Conservation (phyloP, 1,140 invertebrate genomes). For the Gryon sp. region DNA sequence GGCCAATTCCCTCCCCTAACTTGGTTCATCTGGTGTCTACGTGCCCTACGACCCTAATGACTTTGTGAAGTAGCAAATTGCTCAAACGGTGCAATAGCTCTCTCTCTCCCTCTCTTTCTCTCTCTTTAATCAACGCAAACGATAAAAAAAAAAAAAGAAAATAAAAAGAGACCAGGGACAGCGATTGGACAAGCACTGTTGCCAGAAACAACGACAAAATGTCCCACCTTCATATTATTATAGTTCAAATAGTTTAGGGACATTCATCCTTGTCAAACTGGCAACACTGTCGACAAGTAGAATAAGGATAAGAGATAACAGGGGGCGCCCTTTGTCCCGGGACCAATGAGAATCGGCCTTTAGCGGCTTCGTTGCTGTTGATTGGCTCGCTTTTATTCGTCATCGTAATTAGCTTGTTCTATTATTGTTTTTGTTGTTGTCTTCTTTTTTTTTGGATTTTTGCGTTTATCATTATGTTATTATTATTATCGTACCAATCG, state of each 20-base stretch:
- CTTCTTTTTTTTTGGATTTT: constrained; percentile 1
- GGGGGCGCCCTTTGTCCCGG: background rate
- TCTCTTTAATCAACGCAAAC: too few species aligned
- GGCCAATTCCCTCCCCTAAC: background rate
- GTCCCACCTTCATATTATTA: too few species aligned
- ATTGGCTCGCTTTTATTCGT: background rate
- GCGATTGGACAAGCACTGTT: too few species aligned
- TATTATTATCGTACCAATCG: constrained; percentile 28
- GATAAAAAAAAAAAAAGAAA: background rate
- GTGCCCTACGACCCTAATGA: constrained; percentile 41
- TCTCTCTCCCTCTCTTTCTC: too few species aligned
- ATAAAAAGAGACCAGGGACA: background rate
- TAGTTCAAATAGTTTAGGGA: too few species aligned
- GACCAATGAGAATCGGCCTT: background rate
- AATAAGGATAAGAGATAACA: too few species aligned
- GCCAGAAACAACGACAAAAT: too few species aligned
- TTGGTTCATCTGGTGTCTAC: constrained; percentile 36
- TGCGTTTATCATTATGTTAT: background rate
- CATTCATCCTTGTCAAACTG: too few species aligned
- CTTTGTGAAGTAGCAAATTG: constrained; percentile 27
- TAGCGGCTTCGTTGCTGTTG: background rate
- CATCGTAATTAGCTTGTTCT: background rate
- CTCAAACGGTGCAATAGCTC: constrained; percentile 21
- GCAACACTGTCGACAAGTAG: too few species aligned
- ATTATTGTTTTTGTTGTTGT: background rate